Evolutionary conservation across 2,113 vertebrate genomes (phyloP), one percentile per base, ranked within the genome.

Genomic region (Procavia capensis): DNA sequence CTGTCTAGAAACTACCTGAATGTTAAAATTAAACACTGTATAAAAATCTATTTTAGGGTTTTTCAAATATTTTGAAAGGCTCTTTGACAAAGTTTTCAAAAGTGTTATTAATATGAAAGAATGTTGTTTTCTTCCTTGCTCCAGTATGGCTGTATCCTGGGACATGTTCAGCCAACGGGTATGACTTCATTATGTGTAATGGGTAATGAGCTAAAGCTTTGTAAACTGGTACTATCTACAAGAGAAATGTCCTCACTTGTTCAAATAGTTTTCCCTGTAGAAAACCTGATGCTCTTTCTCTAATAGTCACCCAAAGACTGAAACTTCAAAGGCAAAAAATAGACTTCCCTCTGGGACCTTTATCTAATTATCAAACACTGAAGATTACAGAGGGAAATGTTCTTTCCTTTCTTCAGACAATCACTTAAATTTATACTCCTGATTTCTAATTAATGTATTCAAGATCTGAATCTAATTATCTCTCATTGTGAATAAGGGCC

Each of bases 371-470:
- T 84, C 34, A 84, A 78, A 88, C 57, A 87, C 64, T 50, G 34
- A 85, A 83, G 34, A 83, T 72, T 76, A 22, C n/a, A 84, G 82
- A 86, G 68, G 64, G 1, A 96, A 93, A 83, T 85, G 45, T 61
- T 95, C 22, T 11, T 92, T 74, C 36, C 36, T 29, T 87, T 86
- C 61, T 36, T 27, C 50, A 90, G 34, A 88, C 41, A 80, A 66
- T 91, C 92, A 78, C 79, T 86, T 90, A 95, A 90, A 92, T 90
- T 92, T 74, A 92, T 54, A 78, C 54, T 11, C 25, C 41, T 94
- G 72, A 91, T 96, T 97, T 96, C 87, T 92, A 96, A 96, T 95
- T 93, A 95, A 91, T 92, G 16, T 91, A 80, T 94, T 96, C 74
- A 92, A 93, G 75, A 85, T 93, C 78, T 54, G 17, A 96, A 86